phyloP scores from a whole-genome alignment of 1,140 invertebrate genomes.

The Neodiprion pinetum region DNA sequence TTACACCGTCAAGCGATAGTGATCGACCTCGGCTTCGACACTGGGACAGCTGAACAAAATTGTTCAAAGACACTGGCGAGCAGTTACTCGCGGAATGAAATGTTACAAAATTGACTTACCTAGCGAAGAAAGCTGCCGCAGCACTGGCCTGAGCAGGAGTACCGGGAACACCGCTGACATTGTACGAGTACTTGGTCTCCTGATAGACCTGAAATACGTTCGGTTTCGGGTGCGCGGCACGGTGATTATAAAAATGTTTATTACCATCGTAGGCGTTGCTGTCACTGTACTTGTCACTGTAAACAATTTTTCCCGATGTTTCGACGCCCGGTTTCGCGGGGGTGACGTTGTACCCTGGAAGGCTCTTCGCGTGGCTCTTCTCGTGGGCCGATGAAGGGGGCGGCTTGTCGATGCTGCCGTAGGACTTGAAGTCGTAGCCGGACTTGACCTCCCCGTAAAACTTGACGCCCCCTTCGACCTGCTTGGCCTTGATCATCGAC shows the following conservation, averaged over 20 bases:
- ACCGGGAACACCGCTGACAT: conserved; percentile 56
- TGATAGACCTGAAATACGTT: conserved; percentile 52
- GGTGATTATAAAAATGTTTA: conserved; percentile 48
- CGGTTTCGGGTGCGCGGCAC: conserved; percentile 37
- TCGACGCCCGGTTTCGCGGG: conserved; percentile 29
- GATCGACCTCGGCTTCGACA: too few relatives aligned
- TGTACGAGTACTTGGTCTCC: conserved; percentile 59
- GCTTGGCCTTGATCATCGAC: conserved; percentile 36
- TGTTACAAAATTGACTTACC: conserved; percentile 41
- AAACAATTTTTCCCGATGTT: conserved; percentile 39
- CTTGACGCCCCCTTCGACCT: conserved; percentile 46
- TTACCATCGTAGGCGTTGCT: neutral
- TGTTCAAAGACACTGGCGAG: too few relatives aligned
- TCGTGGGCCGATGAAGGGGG: conserved; percentile 39
- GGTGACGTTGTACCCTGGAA: conserved; percentile 35
- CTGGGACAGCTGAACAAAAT: too few relatives aligned
- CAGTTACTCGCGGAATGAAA: too few relatives aligned
- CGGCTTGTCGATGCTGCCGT: conserved; percentile 52
- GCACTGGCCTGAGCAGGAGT: conserved; percentile 58
- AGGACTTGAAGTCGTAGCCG: conserved; percentile 52
- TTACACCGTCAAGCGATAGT: too few relatives aligned
- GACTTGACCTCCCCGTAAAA: conserved; percentile 58
- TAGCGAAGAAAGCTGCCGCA: conserved; percentile 61
- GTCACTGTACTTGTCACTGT: conserved; percentile 47
- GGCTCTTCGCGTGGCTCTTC: conserved; percentile 43